Percentiles rank a stretch among this genome's conserved stretches.
Evolutionary conservation across 2,888 invertebrate genomes (phyloP).

Genomic region (Hirtodrosophila cameraria): DNA sequence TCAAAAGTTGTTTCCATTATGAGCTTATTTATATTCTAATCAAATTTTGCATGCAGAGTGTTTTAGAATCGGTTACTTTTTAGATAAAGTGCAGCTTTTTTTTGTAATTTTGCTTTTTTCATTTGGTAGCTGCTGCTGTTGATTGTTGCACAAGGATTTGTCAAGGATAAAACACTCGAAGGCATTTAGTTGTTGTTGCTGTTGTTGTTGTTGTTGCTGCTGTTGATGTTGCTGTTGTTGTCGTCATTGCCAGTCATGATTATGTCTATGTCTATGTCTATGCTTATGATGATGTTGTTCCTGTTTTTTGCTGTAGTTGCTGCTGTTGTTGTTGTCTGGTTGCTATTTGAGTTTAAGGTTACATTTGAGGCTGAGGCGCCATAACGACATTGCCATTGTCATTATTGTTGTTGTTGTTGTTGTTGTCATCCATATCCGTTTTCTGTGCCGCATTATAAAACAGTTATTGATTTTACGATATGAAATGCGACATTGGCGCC

Average conservation of each 20-base stretch:
- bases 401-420: neutral
- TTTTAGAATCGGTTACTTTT: too few relatives aligned
- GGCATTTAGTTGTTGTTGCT: slow-evolving; percentile 58
- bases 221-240: slow-evolving; percentile 39
- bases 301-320: slow-evolving; percentile 5
- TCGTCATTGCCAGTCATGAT: slow-evolving; percentile 58
- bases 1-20: too few relatives aligned
- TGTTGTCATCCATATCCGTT: neutral
- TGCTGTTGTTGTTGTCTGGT: slow-evolving; percentile 9
- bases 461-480: slow-evolving; percentile 61
- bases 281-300: slow-evolving; percentile 48
- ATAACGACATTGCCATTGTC: slow-evolving; percentile 29
- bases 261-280: slow-evolving; percentile 38
- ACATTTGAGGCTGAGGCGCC: slow-evolving; percentile 26
- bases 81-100: neutral
- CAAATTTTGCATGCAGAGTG: too few relatives aligned
- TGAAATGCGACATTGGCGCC: slow-evolving; percentile 27
- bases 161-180: slow-evolving; percentile 75
- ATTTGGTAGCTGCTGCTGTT: slow-evolving; percentile 46
- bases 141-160: slow-evolving; percentile 73
- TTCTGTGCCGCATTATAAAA: slow-evolving; percentile 38
- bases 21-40: too few relatives aligned
- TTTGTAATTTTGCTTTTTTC: slow-evolving; percentile 11
- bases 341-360: slow-evolving; percentile 36
- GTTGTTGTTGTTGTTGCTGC: slow-evolving; percentile 27